Evolutionary conservation across 2,113 vertebrate genomes (phyloP).

Genomic region (Actenoides hombroni): DNA sequence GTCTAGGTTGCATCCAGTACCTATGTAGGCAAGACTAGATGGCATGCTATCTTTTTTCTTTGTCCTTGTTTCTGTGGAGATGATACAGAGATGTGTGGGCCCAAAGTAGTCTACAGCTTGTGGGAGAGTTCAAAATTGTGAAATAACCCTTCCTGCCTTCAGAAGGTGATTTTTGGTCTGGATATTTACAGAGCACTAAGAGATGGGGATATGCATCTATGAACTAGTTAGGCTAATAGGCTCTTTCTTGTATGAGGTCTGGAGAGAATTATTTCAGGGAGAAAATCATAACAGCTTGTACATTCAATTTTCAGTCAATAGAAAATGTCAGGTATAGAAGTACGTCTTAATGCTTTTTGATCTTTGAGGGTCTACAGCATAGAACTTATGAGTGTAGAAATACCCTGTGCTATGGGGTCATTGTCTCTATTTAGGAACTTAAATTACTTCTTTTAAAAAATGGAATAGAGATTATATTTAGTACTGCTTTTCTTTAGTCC

Average conservation of each 20-base stretch:
- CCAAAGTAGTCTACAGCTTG: rapidly evolving
- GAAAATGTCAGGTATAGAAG: not conserved
- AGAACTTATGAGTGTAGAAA: not conserved
- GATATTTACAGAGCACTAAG: not conserved
- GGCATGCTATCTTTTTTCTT: not conserved
- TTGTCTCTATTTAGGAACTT: not conserved
- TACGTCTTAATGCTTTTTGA: not conserved
- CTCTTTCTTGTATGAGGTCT: not conserved
- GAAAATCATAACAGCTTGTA: rapidly evolving
- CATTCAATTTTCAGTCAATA: not conserved
- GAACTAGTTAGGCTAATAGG: not conserved
- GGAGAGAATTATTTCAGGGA: not conserved
- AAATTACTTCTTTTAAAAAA: not conserved
- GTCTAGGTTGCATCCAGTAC: not conserved
- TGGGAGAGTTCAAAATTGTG: not conserved
- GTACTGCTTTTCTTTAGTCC: not conserved
- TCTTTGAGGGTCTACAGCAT: not conserved
- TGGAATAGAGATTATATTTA: not conserved
- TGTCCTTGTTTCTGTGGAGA: not conserved
- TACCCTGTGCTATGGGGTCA: not conserved
- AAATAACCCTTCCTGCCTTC: not conserved
- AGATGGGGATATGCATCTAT: not conserved
- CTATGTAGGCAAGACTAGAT: not conserved
- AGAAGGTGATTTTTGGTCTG: not conserved
- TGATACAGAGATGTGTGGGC: not conserved